Percentiles rank a stretch among this genome's conserved stretches.
Conservation (phyloP, 2,888 invertebrate species). For the Scrobipalpa atriplicella region DNA sequence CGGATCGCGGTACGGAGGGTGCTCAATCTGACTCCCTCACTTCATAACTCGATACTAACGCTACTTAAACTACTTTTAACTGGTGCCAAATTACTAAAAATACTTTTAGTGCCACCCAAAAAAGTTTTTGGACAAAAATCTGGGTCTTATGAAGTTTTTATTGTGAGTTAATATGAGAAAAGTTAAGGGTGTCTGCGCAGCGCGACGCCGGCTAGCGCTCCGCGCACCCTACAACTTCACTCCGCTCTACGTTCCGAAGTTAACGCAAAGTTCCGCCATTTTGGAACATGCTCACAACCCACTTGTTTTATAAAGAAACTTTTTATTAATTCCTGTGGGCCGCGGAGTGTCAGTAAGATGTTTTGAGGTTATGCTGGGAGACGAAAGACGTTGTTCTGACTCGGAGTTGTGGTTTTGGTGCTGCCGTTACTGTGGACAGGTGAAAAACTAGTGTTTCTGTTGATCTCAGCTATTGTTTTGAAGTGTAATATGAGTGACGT, state of each 20-base stretch:
- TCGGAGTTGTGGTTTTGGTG: conserved; percentile 57
- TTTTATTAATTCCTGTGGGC: conserved; percentile 84
- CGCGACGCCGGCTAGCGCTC: conserved; percentile 59
- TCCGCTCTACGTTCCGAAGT: conserved; percentile 82
- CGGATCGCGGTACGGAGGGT: conserved; percentile 68
- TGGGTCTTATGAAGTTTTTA: conserved; percentile 63
- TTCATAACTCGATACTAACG: conserved; percentile 55
- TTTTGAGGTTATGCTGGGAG: conserved; percentile 80
- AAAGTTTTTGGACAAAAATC: conserved; percentile 53
- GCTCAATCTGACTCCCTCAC: conserved; percentile 57
- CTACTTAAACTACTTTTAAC: conserved; percentile 58
- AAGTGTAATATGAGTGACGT: conserved; percentile 73
- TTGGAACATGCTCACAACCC: conserved; percentile 84
- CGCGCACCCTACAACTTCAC: conserved; percentile 82
- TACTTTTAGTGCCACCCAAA: conserved; percentile 50
- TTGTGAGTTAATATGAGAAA: conserved; percentile 66
- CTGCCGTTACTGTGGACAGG: conserved; percentile 52
- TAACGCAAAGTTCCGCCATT: conserved; percentile 84
- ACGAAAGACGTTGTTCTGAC: conserved; percentile 71
- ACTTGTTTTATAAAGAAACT: conserved; percentile 84
- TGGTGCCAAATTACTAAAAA: conserved; percentile 41
- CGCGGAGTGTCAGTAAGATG: conserved; percentile 83
- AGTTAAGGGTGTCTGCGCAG: conserved; percentile 74
- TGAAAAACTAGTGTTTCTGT: conserved; percentile 63
- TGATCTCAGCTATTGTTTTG: conserved; percentile 75